Evolutionary conservation across 2,113 vertebrate genomes (phyloP).

Genomic region (Progne subis): DNA sequence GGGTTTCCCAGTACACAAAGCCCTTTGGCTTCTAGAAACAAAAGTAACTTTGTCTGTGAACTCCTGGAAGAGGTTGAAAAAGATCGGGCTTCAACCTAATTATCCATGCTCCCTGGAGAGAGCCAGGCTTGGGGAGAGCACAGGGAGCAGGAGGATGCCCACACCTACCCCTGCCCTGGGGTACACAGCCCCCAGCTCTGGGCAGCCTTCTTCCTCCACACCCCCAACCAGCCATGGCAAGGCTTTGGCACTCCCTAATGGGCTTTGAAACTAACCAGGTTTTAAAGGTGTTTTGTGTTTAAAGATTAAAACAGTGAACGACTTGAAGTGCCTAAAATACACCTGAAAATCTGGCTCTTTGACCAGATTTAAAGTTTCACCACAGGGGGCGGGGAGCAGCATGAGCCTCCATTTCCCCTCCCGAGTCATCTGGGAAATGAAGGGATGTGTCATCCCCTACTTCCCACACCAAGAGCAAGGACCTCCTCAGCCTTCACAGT

Average conservation of each 20-base stretch:
- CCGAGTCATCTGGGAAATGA: background rate
- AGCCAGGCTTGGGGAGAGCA: background rate
- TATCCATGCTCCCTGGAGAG: background rate
- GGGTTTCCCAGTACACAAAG: background rate
- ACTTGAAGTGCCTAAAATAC: background rate
- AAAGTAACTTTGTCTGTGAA: background rate
- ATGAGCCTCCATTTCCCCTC: background rate
- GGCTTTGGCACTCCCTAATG: background rate
- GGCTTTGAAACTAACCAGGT: background rate
- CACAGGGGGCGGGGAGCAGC: background rate
- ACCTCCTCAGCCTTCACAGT: background rate
- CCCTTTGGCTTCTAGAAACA: background rate
- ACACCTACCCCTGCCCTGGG: fast-evolving
- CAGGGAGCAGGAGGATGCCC: background rate
- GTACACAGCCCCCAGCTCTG: fast-evolving
- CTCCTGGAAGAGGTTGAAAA: background rate
- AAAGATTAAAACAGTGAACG: background rate
- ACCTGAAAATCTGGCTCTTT: background rate
- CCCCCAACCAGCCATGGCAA: background rate
- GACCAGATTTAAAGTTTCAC: background rate
- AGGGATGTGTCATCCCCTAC: background rate
- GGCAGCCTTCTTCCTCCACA: background rate
- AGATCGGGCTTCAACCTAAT: background rate
- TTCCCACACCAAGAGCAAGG: background rate
- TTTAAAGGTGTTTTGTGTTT: background rate